phyloP scores from a whole-genome alignment of 2,888 invertebrate genomes.

The Chalcis sispes region DNA sequence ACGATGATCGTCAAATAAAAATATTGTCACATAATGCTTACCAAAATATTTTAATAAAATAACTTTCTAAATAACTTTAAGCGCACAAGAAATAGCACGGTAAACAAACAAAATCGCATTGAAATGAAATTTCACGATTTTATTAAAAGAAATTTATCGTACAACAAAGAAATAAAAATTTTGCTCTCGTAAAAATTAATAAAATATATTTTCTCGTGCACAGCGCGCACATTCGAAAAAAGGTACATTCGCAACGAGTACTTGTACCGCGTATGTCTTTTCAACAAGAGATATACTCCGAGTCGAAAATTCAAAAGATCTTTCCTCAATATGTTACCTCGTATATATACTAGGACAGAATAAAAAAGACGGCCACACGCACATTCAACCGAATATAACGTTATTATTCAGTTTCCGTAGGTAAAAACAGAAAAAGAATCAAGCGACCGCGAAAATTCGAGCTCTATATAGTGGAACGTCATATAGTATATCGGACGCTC shows the following conservation, averaged over 20 bases:
- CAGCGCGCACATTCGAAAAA: not conserved
- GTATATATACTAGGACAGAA: too few relatives aligned
- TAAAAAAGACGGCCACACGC: constrained; percentile 4
- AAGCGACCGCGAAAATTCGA: constrained; percentile 7
- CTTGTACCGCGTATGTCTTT: too few relatives aligned
- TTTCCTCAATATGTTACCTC: too few relatives aligned
- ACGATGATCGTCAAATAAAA: not conserved
- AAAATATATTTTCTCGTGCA: not conserved
- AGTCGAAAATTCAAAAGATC: not conserved
- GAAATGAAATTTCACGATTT: not conserved
- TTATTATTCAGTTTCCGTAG: constrained; percentile 19
- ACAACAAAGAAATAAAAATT: not conserved
- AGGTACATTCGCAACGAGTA: too few relatives aligned
- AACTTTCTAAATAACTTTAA: too few relatives aligned
- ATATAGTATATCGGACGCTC: constrained; percentile 21
- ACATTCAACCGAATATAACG: constrained; percentile 27
- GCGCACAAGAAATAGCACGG: too few relatives aligned
- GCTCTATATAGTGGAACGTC: not conserved
- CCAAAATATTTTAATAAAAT: too few relatives aligned
- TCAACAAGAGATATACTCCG: not conserved
- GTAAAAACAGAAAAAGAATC: not conserved
- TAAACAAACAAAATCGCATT: too few relatives aligned
- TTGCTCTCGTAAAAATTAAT: not conserved
- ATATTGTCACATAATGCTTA: too few relatives aligned
- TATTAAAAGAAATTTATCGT: too few relatives aligned